phyloP scores from a whole-genome alignment of 2,888 invertebrate species.

The Philaethria dido region DNA sequence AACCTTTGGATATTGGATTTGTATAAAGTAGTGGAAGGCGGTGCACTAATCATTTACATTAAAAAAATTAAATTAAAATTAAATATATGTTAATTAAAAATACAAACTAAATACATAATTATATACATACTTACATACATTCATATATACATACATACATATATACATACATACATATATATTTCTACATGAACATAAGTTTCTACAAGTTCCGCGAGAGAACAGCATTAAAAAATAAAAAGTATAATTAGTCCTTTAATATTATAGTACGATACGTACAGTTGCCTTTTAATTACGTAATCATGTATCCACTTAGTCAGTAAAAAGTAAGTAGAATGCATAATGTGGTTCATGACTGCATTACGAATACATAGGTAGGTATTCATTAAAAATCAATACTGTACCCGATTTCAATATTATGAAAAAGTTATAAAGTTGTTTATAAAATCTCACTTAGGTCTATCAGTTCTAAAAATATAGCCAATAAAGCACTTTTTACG shows the following conservation, averaged over 20 bases:
- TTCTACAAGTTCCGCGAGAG: no score
- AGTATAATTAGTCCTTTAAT: conserved; percentile 8
- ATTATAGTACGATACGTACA: conserved; percentile 11
- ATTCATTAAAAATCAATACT: conserved; percentile 36
- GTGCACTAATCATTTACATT: no score
- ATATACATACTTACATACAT: no score
- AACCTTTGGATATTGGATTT: no score
- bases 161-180: no score
- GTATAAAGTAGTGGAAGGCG: no score
- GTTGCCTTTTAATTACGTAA: conserved; percentile 30
- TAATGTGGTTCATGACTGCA: conserved; percentile 29
- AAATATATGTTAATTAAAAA: no score
- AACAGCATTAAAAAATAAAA: background rate
- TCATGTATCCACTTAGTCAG: conserved; percentile 30
- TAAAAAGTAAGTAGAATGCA: conserved; percentile 31
- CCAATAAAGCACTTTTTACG: no score
- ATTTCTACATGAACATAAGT: no score
- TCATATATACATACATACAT: no score
- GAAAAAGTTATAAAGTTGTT: background rate
- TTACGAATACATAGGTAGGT: conserved; percentile 11
- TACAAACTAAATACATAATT: no score
- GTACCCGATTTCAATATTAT: conserved; percentile 19
- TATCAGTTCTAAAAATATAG: background rate
- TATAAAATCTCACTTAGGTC: background rate
- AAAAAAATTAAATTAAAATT: no score